Evolutionary conservation across 2,888 invertebrate species (phyloP).

Genomic region (Priocnemis perturbator): DNA sequence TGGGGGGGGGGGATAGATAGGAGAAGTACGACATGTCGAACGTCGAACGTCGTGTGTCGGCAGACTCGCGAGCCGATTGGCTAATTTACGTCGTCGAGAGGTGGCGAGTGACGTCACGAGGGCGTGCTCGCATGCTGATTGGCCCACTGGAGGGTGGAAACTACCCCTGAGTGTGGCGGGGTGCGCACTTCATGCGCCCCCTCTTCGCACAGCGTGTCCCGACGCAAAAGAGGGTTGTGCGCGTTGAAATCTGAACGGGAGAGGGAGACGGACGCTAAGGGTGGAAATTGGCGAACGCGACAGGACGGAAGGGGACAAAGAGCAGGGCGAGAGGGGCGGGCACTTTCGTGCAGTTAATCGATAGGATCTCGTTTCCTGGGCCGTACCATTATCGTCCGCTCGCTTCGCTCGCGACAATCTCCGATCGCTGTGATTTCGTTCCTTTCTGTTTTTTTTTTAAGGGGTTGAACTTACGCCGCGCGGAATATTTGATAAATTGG

Average conservation of each 20-base stretch:
- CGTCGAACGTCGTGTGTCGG: slow-evolving; percentile 27
- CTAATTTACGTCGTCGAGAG: slow-evolving; percentile 63
- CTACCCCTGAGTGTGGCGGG: slow-evolving; percentile 29
- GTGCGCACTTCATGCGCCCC: neutral
- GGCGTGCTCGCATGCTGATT: slow-evolving; percentile 67
- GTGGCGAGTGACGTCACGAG: slow-evolving; percentile 60
- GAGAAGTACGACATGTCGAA: no score
- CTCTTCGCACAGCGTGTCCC: no score
- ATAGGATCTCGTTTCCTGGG: slow-evolving; percentile 43
- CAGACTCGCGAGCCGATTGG: slow-evolving; percentile 57
- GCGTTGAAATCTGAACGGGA: slow-evolving; percentile 16
- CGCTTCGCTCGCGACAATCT: no score
- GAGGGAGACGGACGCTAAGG: slow-evolving; percentile 28
- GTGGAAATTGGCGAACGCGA: neutral
- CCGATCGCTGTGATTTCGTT: no score
- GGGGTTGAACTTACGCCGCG: no score
- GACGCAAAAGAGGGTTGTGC: no score
- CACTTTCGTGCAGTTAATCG: slow-evolving; percentile 46
- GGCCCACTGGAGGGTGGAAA: slow-evolving; percentile 52
- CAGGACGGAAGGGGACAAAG: neutral
- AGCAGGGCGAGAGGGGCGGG: neutral
- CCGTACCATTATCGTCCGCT: neutral
- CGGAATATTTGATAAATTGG: no score
- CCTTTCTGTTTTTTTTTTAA: no score
- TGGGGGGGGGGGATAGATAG: no score